These are phyloP conservation scores for Polyommatus icarus DNA, from an alignment of 2,888 invertebrate species.

Conservation along the genomic window DNA sequence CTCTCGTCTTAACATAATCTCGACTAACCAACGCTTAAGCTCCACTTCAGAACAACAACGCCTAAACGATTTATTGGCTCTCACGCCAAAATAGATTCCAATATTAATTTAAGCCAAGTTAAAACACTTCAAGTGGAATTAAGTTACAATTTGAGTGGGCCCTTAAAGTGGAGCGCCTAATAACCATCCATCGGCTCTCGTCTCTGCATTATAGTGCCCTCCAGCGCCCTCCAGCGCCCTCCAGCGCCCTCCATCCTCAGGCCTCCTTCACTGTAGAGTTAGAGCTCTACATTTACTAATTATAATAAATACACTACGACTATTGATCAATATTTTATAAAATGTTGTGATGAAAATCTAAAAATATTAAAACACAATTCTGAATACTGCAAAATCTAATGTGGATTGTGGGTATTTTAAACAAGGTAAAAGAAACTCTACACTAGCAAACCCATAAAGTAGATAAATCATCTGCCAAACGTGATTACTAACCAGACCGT, in stretches of 20 bases:
- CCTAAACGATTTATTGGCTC: conserved; percentile 5
- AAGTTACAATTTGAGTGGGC: conserved; percentile 19
- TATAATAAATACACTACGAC: not conserved
- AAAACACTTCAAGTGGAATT: conserved; percentile 19
- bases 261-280: not conserved
- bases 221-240: conserved; percentile 20
- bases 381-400: too few species aligned
- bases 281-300: conserved; percentile 1
- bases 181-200: conserved; percentile 21
- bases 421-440: too few species aligned
- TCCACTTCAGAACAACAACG: not conserved
- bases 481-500: not conserved
- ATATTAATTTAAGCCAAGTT: conserved; percentile 15
- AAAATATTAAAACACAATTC: not conserved
- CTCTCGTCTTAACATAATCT: not conserved
- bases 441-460: too few species aligned
- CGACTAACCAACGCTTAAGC: not conserved
- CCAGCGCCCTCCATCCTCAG: conserved; percentile 6
- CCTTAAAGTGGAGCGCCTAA: conserved; percentile 21
- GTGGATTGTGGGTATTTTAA: too few species aligned
- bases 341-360: not conserved
- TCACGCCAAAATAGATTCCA: not conserved
- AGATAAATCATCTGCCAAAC: too few species aligned
- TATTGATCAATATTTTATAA: not conserved
- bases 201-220: conserved; percentile 27